A percentile compares a stretch with the other conserved stretches of the same genome.
Conservation (phyloP, 2,113 vertebrate genomes). For the Gallinago jamesoni region DNA sequence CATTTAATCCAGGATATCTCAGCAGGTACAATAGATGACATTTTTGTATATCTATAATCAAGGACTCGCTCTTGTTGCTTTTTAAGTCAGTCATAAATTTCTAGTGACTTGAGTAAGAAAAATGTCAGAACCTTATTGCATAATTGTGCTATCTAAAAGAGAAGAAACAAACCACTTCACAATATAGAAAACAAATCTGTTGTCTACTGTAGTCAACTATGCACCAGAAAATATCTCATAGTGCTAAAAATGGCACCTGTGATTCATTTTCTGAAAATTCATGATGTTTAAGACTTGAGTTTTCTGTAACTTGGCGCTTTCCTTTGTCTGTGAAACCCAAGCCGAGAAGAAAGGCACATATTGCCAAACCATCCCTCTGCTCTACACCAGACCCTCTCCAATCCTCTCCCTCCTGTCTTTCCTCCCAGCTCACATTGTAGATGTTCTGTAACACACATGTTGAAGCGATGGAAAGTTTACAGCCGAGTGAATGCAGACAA, state of each 20-base stretch:
- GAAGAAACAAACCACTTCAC: background rate
- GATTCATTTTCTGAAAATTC: background rate
- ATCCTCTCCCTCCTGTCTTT: background rate
- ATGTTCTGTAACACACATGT: fast-evolving
- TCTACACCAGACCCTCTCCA: background rate
- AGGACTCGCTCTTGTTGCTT: background rate
- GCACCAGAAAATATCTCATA: background rate
- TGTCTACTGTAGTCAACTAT: background rate
- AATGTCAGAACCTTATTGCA: background rate
- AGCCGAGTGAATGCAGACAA: background rate
- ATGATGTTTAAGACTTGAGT: background rate
- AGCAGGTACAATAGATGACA: background rate
- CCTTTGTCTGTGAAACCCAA: background rate
- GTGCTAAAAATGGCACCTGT: background rate
- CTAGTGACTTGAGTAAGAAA: background rate
- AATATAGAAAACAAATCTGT: background rate
- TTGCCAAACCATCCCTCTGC: background rate
- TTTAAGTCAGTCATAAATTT: background rate
- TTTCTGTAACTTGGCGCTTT: background rate
- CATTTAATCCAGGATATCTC: background rate
- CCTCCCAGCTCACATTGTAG: background rate
- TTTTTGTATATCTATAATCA: background rate
- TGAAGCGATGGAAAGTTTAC: background rate
- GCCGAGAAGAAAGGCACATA: background rate
- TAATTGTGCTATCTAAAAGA: background rate